These are phyloP conservation scores for Motacilla tschutschensis DNA, from an alignment of 2,113 vertebrate species.

Conservation along the genomic window DNA sequence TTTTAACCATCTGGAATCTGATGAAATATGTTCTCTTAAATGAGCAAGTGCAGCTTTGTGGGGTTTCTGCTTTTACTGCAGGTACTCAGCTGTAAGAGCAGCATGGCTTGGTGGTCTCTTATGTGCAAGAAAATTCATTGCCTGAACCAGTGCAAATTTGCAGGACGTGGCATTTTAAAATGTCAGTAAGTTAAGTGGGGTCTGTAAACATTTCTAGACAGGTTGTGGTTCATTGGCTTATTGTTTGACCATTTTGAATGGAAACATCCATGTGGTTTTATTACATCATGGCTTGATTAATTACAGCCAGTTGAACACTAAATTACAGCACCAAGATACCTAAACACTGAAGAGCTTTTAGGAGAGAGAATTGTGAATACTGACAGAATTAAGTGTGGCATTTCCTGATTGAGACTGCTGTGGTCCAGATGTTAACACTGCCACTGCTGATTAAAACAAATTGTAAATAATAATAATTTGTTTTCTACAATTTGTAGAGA, in stretches of 20 bases:
- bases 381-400: background rate
- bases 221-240: background rate
- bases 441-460: background rate
- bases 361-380: background rate
- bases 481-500: background rate
- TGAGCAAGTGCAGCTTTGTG: background rate
- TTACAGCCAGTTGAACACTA: background rate
- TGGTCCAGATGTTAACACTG: background rate
- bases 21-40: background rate
- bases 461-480: background rate
- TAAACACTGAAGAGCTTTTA: background rate
- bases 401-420: background rate
- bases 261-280: background rate
- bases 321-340: background rate
- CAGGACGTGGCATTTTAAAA: slow-evolving; percentile 16
- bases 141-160: background rate
- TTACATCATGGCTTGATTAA: background rate
- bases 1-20: background rate
- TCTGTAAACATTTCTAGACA: slow-evolving; percentile 12
- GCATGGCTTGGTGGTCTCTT: background rate
- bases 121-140: background rate
- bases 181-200: slow-evolving; percentile 17
- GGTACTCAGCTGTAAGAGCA: background rate
- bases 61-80: background rate
- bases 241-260: background rate